Base-by-base conservation (phyloP, 2,888 invertebrate genomes). In the Alloscopus bannaensis region DNA sequence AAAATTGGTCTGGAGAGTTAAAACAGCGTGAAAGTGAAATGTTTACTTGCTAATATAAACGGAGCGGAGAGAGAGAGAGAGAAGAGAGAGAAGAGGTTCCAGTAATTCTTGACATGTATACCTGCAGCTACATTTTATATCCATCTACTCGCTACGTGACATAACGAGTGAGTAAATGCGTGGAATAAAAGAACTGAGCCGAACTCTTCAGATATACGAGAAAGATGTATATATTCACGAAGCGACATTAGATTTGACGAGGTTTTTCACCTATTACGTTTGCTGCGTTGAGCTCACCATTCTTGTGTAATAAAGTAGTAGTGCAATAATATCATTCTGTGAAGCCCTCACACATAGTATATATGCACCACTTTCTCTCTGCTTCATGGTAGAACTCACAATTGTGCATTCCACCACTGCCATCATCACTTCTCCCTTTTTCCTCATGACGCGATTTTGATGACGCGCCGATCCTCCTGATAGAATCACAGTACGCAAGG, bases 1-100 rank as follows among this genome's bases (percentile, higher is more conserved):
- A 91, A 90, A 90, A 90, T 68, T 76, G 75, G 75, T 60, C 50
- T 66, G 66, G 60, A 76, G 60, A 76, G 68, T 57, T 66, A 68
- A 68, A 76, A 68, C 68, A 68, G 68, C 75, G 75, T 76, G 75
- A 76, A 76, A 76, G 68, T 76, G 68, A 68, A 68, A 76, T 76
- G 75, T 68, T 76, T 68, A 50, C 75, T 47, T 50, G 62, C 50
- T 50, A 29, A 42, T 24, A 40, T 68, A 36, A 40, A 59, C 24
- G n/a, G n/a, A n/a, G n/a, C n/a, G n/a, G n/a, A n/a, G n/a, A n/a
- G n/a, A n/a, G n/a, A n/a, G n/a, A n/a, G n/a, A n/a, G n/a, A n/a
- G n/a, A n/a, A n/a, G n/a, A n/a, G n/a, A n/a, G n/a, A n/a, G n/a
- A n/a, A n/a, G n/a, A n/a, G n/a, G n/a, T n/a, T n/a, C n/a, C n/a